Evolutionary conservation across 2,113 vertebrate species (phyloP).

Genomic region (Petromus typicus): DNA sequence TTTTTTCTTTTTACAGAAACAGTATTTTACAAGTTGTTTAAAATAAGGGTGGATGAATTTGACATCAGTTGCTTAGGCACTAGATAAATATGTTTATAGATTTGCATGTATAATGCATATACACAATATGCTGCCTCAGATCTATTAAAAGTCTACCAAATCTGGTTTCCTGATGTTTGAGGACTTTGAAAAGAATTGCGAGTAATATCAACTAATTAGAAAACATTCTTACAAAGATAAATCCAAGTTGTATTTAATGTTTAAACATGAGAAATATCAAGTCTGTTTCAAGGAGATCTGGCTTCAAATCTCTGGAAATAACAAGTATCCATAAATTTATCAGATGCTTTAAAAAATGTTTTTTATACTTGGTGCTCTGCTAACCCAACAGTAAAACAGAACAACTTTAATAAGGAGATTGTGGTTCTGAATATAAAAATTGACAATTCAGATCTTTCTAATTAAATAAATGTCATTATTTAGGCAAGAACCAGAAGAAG

Average conservation of each 20-base stretch:
- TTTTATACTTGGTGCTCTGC: background rate
- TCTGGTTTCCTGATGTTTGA: background rate
- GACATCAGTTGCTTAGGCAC: background rate
- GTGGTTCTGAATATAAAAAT: conserved; percentile 35
- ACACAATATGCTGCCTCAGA: background rate
- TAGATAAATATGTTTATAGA: background rate
- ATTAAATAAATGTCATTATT: conserved; percentile 41
- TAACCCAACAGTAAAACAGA: background rate
- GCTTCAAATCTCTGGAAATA: conserved; percentile 4
- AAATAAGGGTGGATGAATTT: background rate
- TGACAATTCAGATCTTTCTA: conserved; percentile 33
- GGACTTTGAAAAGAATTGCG: conserved; percentile 4
- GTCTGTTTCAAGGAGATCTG: background rate
- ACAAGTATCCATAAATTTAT: background rate
- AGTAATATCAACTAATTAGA: conserved; percentile 20
- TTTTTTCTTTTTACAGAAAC: background rate
- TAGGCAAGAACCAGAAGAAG: conserved; percentile 43
- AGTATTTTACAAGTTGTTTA: background rate
- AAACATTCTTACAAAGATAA: background rate
- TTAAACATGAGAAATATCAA: conserved; percentile 37
- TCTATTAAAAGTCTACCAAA: conserved; percentile 10
- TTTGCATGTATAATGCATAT: background rate
- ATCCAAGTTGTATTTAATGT: conserved; percentile 43
- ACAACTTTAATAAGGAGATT: background rate
- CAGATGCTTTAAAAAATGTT: background rate